Percentiles rank a stretch among this genome's conserved stretches.
These are phyloP conservation scores for Drosophila emarginata DNA, from an alignment of 2,888 invertebrate genomes.

Conservation along the genomic window DNA sequence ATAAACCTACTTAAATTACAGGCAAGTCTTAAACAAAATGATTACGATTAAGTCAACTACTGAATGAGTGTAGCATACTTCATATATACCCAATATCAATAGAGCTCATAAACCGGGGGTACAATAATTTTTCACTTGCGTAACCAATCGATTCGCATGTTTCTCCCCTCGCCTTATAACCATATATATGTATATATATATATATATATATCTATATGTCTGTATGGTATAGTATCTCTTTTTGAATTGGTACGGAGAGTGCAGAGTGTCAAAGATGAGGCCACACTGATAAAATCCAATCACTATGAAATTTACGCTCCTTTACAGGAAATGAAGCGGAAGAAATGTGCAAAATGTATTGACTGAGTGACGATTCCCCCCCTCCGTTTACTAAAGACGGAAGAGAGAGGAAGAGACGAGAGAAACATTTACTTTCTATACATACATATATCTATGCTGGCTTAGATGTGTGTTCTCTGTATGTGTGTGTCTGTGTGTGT, in stretches of 20 bases:
- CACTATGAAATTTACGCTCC: conserved; percentile 78
- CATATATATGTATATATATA: conserved; percentile 18
- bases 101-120: conserved; percentile 5
- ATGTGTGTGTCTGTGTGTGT: conserved; percentile 26
- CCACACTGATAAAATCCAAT: conserved; percentile 76
- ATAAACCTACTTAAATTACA: too few relatives aligned
- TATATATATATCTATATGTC: neutral
- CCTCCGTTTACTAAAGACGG: neutral
- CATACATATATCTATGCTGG: conserved; percentile 16
- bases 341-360: conserved; percentile 79
- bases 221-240: conserved; percentile 7
- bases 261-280: conserved; percentile 77
- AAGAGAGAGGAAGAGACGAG: neutral
- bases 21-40: too few relatives aligned
- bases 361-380: conserved; percentile 37
- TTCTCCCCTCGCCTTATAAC: conserved; percentile 40
- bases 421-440: conserved; percentile 17
- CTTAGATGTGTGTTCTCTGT: conserved; percentile 12
- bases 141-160: conserved; percentile 74
- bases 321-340: conserved; percentile 77
- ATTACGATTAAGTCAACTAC: too few relatives aligned
- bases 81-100: neutral
- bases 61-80: too few relatives aligned
- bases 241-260: conserved; percentile 14
- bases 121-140: conserved; percentile 77